These are phyloP conservation scores for Poeciliopsis infans DNA, from an alignment of 2,797 vertebrate species.

Conservation along the genomic window DNA sequence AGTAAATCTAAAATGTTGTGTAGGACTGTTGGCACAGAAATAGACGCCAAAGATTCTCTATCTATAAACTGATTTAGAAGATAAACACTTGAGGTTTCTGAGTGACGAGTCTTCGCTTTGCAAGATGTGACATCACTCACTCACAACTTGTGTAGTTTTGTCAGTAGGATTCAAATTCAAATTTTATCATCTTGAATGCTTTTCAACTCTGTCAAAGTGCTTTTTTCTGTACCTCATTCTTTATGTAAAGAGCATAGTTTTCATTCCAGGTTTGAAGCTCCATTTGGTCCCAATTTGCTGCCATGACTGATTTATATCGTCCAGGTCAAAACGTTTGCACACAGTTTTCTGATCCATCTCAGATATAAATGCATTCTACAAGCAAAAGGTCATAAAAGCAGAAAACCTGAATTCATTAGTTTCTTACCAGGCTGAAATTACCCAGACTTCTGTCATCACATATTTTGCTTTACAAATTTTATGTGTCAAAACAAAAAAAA, in stretches of 20 bases:
- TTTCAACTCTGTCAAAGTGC: neutral
- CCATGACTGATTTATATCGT: slow-evolving; percentile 31
- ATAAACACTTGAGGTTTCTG: slow-evolving; percentile 63
- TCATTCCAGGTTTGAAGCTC: slow-evolving; percentile 23
- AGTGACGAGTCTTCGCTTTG: slow-evolving; percentile 30
- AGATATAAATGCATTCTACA: slow-evolving; percentile 24
- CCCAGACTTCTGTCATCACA: slow-evolving; percentile 1
- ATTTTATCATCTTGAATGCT: neutral
- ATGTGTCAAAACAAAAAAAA: no score
- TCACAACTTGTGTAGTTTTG: neutral
- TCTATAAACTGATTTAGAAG: slow-evolving; percentile 58
- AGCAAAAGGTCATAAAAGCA: neutral
- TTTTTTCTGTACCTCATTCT: slow-evolving; percentile 3
- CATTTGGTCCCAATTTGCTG: slow-evolving; percentile 46
- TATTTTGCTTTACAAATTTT: slow-evolving; percentile 20
- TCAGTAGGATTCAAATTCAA: neutral
- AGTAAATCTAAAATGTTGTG: slow-evolving; percentile 8
- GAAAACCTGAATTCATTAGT: neutral
- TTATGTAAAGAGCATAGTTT: slow-evolving; percentile 1
- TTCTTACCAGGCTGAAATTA: slow-evolving; percentile 19
- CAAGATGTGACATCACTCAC: slow-evolving; percentile 11
- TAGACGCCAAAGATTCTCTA: slow-evolving; percentile 16
- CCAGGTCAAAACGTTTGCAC: slow-evolving; percentile 4
- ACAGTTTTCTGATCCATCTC: slow-evolving; percentile 6
- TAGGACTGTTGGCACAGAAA: neutral